Evolutionary conservation across 2,113 vertebrate species (phyloP), one percentile per base, ranked within the genome.

Genomic region (Microcebus griseorufus): DNA sequence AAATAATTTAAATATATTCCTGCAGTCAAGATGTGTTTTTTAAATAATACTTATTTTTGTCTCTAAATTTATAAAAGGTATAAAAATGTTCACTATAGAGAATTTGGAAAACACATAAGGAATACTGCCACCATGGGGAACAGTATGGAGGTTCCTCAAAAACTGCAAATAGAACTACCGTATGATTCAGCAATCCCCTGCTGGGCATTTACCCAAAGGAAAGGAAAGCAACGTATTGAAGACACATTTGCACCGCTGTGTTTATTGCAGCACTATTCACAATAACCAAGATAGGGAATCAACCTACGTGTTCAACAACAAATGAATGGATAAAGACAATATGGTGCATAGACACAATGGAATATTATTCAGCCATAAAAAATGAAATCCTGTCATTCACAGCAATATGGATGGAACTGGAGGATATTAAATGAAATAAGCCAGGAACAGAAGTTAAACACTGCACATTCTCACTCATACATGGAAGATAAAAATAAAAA

Each of bases 1-100:
- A 29, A 83, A 73, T 22, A 72, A 76, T 83, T 80, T 83, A 70
- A 95, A 67, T 88, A 84, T 69, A 76, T 76, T 95, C 9, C 39
- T 94, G 4, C 16, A 79, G 25, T 81, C 58, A 91, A 88, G 13
- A 84, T 53, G 4, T 75, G 27, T 48, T 93, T 83, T 60, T 75
- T 51, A 90, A 69, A 72, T 69, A 76, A 69, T 60, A 1, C 29
- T 78, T 60, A 13, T 39, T 79, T 96, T 88, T 90, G n/a, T 37
- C 20, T 93, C 32, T 70, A 3, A 64, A 64, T 73, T 55, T 84
- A 67, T 75, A 88, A 94, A 83, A 91, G 7, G 6, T 84, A 75
- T 76, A 16, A 95, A 88, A 91, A 79, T 82, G 12, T 4, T 95
- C 10, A 34, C 13, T 76, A 18, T 60, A 84, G 32, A 75, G 32